These are phyloP conservation scores for Rhyacophila brunnea DNA, from an alignment of 1,140 invertebrate species.

Conservation along the genomic window DNA sequence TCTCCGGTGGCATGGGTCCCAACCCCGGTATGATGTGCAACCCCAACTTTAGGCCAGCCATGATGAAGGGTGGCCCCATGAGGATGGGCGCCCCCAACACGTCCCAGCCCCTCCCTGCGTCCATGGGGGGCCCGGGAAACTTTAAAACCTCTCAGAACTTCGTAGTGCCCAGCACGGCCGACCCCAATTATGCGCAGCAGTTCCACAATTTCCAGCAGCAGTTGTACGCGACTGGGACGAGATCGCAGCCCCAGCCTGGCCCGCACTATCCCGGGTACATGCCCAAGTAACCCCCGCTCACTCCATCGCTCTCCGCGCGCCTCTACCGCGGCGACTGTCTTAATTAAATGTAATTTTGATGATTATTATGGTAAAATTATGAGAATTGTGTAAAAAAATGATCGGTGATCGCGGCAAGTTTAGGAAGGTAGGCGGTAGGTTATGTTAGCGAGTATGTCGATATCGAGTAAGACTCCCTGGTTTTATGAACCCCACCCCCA, in stretches of 20 bases:
- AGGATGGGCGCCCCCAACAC: conserved; percentile 59
- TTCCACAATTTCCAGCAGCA: conserved; percentile 95
- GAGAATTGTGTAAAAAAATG: not conserved
- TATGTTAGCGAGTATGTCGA: too few species aligned
- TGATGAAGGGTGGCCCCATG: conserved; percentile 48
- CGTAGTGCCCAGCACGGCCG: conserved; percentile 78
- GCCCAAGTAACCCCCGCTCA: conserved; percentile 25
- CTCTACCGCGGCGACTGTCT: too few species aligned
- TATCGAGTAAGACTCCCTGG: too few species aligned
- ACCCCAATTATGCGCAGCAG: conserved; percentile 91
- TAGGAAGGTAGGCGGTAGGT: not conserved
- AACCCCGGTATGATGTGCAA: conserved; percentile 46
- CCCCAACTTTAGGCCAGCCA: conserved; percentile 42
- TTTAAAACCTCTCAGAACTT: conserved; percentile 76
- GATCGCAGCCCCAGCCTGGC: conserved; percentile 55
- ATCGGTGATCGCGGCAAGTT: not conserved
- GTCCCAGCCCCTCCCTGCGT: conserved; percentile 73
- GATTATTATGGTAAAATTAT: not conserved
- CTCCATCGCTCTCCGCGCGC: not conserved
- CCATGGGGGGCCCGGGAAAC: conserved; percentile 70
- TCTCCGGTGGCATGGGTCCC: conserved; percentile 37
- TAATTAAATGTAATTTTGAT: not conserved
- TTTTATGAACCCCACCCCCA: too few species aligned
- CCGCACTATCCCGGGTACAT: conserved; percentile 42
- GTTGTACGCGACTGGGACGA: conserved; percentile 85